Base-by-base conservation (phyloP, 64 coral and sea anemone species). In the Montipora sp. region DNA sequence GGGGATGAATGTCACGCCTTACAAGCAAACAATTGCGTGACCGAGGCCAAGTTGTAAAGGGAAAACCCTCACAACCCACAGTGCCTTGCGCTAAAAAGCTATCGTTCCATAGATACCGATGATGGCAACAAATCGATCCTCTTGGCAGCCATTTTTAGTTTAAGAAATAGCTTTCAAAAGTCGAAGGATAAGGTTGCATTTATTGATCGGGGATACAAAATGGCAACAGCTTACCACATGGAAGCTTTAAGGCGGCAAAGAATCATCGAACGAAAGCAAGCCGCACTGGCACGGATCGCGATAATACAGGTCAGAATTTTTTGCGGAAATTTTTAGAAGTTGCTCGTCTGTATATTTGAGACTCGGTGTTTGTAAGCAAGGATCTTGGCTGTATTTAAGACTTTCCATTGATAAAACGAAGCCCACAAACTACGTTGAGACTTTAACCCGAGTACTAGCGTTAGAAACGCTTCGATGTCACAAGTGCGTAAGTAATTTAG, bases 141-240 rank as follows among this genome's bases (percentile, higher is more conserved):
- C 24, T 22, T 16, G 82, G 9, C 8, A 16, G 47, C 47, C 83
- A 87, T 51, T 24, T 18, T n/a, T 5, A 9, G 47, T 4, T 68
- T 2, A 51, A 49, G 79, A 59, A 82, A 55, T 82, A 46, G 50
- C 19, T 57, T 65, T 66, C 7, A 21, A 48, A 72, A 24, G 11
- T 50, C 4, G 43, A 73, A 68, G 36, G 7, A 72, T 3, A 16
- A 36, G 27, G 18, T 5, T 53, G 55, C 11, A 24, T 61, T 61
- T 46, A 65, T 57, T 58, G 19, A 59, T 73, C 15, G 8, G 24
- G 2, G 24, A 48, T 27, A 45, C 59, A 23, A 92, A 70, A 95
- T 95, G 94, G 94, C 94, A 24, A 81, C 80, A 69, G 94, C 94
- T 48, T 95, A 91, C 75, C 94, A 95, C 77, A 95, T 83, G 77